Evolutionary conservation across 2,888 invertebrate genomes (phyloP), one percentile per base, ranked within the genome.

Genomic region (Myathropa florea): DNA sequence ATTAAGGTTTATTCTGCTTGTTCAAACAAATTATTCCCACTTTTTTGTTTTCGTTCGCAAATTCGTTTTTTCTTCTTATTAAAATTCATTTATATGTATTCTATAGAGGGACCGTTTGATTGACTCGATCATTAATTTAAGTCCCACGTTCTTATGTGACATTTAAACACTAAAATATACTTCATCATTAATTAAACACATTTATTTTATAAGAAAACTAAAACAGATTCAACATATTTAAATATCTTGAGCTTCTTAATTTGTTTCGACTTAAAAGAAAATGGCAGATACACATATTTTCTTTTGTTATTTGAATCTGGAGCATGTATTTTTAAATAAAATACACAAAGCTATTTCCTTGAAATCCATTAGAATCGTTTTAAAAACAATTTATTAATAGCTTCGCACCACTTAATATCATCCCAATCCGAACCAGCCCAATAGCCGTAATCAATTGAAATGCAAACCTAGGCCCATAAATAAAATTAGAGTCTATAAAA

Each of bases 401-500:
- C 71, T 78, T 36, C 28, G 76, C 64, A 71, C 55, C 36, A 68
- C 61, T 76, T 26, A 59, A 1, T 24, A 12, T 39, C 53, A 12
- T 18, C 9, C 30, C 28, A 28, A 12, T 46, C 30, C 14, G 53
- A 33, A 21, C 64, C 26, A 73, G 12, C 26, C 18, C 65, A 79
- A 72, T 72, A 72, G 72, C 33, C 64, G 12, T 63, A 60, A 61
- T 67, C 53, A 60, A 72, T 67, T 67, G 65, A 67, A 73, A 73
- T 80, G 79, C 79, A 80, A 67, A 53, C 65, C 26, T 60, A 26
- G 60, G 53, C 26, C 67, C 60, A 72, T 80, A 80, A 80, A 80
- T 80, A 67, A 80, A 72, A 80, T 80, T 72, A 72, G 36, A 76
- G 76, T 81, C 81, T 80, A 80, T 72, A 81, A 75, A 84, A 85